phyloP scores from a whole-genome alignment of 2,888 invertebrate species.

The Trisateles emortualis region DNA sequence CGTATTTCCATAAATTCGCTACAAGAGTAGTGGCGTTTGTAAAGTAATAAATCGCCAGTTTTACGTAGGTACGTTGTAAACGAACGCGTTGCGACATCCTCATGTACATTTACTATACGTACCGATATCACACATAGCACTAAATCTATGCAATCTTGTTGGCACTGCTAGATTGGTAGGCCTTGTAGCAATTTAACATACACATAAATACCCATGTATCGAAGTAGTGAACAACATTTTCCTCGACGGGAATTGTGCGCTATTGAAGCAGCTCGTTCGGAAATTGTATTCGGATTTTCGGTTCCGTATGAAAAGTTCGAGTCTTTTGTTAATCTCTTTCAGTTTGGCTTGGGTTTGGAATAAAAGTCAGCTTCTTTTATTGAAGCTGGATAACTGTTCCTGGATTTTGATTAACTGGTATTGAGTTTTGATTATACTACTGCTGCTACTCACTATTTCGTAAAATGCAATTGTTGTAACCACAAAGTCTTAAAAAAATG shows the following conservation, averaged over 20 bases:
- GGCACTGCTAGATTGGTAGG: slow-evolving; percentile 13
- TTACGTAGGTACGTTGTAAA: slow-evolving; percentile 46
- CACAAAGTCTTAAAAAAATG: no score
- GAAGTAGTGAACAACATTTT: neutral
- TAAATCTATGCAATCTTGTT: slow-evolving; percentile 33
- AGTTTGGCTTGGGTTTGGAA: neutral
- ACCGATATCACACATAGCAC: slow-evolving; percentile 22
- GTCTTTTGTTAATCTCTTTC: neutral
- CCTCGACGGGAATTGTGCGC: neutral
- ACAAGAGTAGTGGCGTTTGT: slow-evolving; percentile 33
- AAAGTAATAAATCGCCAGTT: slow-evolving; percentile 46
- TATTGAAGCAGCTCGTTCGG: neutral
- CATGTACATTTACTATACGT: slow-evolving; percentile 29
- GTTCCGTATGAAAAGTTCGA: neutral
- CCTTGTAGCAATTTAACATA: neutral
- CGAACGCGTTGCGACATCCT: slow-evolving; percentile 47
- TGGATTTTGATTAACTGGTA: no score
- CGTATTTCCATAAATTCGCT: slow-evolving; percentile 32
- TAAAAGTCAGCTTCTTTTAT: no score
- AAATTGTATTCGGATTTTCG: neutral
- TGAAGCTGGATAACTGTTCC: no score
- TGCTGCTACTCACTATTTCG: no score
- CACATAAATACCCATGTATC: neutral
- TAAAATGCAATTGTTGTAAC: no score
- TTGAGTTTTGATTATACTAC: no score